Percentiles rank a stretch among this genome's conserved stretches.
These are phyloP conservation scores for Augochlora pura DNA, from an alignment of 1,140 invertebrate species.

Conservation along the genomic window DNA sequence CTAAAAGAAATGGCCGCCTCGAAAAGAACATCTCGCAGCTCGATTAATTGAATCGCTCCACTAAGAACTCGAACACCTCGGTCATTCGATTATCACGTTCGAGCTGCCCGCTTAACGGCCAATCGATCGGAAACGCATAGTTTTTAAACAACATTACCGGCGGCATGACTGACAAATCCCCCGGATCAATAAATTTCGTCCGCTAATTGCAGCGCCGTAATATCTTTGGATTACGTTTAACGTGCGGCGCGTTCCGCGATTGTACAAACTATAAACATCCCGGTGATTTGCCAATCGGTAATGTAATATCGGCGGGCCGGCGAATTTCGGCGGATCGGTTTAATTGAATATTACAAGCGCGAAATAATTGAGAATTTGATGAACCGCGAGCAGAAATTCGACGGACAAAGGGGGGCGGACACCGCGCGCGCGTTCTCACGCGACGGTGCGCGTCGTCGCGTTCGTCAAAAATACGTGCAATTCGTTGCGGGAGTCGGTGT, in stretches of 20 bases:
- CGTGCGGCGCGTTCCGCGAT: neutral
- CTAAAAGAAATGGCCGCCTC: too few species aligned
- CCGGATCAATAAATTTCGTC: conserved; percentile 18
- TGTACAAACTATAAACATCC: neutral
- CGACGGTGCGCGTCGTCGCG: too few species aligned
- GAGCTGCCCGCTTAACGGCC: too few species aligned
- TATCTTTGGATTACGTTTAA: conserved; percentile 41
- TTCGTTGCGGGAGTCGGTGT: too few species aligned
- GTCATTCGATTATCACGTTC: too few species aligned
- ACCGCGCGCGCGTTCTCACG: too few species aligned
- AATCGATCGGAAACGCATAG: too few species aligned
- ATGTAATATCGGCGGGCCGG: neutral
- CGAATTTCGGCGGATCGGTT: neutral
- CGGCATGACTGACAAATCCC: neutral
- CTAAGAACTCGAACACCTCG: too few species aligned
- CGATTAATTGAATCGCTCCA: too few species aligned
- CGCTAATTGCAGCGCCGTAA: conserved; percentile 46
- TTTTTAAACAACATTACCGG: neutral
- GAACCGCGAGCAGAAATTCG: neutral
- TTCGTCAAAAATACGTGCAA: too few species aligned
- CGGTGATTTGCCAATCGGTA: neutral
- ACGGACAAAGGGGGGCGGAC: neutral
- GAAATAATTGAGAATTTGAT: neutral
- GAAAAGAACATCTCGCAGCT: too few species aligned
- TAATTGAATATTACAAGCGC: neutral